phyloP scores from a whole-genome alignment of 2,888 invertebrate genomes.

The Cepaea hortensis region DNA sequence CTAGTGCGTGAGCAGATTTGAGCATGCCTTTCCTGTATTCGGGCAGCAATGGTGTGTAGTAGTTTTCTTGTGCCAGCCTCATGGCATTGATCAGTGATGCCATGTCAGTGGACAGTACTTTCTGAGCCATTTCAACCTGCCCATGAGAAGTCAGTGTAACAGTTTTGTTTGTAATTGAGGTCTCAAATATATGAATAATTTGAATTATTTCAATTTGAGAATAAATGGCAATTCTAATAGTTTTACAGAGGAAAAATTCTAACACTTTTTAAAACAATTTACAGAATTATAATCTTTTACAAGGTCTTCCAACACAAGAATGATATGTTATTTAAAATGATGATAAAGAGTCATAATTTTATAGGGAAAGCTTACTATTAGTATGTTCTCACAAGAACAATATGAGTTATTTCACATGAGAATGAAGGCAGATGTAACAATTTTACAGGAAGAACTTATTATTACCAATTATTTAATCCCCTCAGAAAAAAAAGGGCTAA shows the following conservation, averaged over 20 bases:
- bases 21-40: conserved; percentile 96
- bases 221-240: not conserved
- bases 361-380: too few species aligned
- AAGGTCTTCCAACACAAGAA: too few species aligned
- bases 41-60: conserved; percentile 90
- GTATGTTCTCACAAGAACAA: too few species aligned
- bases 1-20: conserved; percentile 94
- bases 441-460: too few species aligned
- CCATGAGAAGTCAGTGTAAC: not conserved
- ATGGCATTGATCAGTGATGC: conserved; percentile 92
- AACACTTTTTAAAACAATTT: too few species aligned
- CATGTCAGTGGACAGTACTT: conserved; percentile 97
- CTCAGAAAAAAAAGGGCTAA: too few species aligned
- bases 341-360: too few species aligned
- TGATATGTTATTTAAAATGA: too few species aligned
- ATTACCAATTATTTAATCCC: too few species aligned
- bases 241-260: not conserved
- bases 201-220: not conserved
- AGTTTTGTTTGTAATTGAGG: not conserved
- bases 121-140: conserved; percentile 96
- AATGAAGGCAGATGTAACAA: too few species aligned
- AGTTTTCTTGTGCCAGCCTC: conserved; percentile 94
- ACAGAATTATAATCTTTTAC: too few species aligned
- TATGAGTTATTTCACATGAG: too few species aligned
- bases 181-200: not conserved